These are phyloP conservation scores for Tragelaphus imberbis DNA, from an alignment of 2,113 vertebrate species.

Conservation along the genomic window DNA sequence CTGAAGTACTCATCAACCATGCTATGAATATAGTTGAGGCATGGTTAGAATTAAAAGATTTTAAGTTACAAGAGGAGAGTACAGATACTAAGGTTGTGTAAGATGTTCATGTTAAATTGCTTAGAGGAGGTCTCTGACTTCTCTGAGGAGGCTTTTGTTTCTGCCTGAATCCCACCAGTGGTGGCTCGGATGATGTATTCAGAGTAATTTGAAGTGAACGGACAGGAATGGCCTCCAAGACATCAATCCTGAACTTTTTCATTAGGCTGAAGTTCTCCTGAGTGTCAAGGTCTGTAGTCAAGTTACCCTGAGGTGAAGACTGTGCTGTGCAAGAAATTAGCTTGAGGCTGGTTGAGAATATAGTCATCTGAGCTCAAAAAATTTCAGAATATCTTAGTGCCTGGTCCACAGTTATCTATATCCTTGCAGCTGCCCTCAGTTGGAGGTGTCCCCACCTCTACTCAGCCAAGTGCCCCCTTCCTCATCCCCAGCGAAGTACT, in stretches of 20 bases:
- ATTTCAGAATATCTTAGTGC: neutral
- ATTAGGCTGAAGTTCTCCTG: neutral
- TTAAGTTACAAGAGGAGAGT: neutral
- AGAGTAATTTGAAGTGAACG: neutral
- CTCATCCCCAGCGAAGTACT: accelerated
- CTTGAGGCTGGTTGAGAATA: slow-evolving; percentile 16
- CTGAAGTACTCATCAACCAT: neutral
- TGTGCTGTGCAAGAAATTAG: neutral
- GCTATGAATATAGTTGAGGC: neutral
- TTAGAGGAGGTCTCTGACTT: neutral
- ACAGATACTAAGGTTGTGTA: neutral
- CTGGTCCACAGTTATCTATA: neutral
- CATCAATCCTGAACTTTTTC: neutral
- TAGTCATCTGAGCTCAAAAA: neutral
- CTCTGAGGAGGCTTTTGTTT: neutral
- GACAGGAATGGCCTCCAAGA: slow-evolving; percentile 32
- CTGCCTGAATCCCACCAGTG: neutral
- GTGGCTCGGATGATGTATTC: neutral
- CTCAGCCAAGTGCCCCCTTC: neutral
- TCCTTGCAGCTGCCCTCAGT: neutral
- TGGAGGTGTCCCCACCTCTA: neutral
- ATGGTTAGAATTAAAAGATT: neutral
- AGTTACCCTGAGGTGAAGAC: neutral
- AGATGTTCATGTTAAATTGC: neutral
- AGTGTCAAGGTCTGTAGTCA: slow-evolving; percentile 24